These are phyloP conservation scores for Parelbella ahira DNA, from an alignment of 2,888 invertebrate species.

Conservation along the genomic window DNA sequence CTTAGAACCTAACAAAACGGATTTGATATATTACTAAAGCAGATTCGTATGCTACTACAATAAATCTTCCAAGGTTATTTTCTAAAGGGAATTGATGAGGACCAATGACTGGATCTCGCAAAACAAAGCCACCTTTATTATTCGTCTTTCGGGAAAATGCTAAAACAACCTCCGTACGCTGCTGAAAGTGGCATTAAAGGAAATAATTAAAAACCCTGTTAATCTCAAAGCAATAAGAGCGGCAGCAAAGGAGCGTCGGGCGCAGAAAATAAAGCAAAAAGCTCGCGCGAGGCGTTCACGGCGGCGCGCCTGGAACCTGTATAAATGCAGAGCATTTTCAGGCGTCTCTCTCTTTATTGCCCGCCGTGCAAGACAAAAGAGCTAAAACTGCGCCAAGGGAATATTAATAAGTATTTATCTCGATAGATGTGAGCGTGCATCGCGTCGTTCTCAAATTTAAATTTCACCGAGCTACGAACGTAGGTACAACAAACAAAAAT, in stretches of 20 bases:
- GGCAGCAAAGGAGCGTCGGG: constrained; percentile 62
- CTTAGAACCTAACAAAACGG: constrained; percentile 28
- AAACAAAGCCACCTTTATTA: constrained; percentile 22
- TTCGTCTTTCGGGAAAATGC: constrained; percentile 21
- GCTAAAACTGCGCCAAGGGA: constrained; percentile 57
- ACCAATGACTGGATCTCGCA: no score
- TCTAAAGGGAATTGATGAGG: no score
- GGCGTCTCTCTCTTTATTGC: constrained; percentile 72
- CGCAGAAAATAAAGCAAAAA: constrained; percentile 64
- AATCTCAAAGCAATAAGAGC: constrained; percentile 69
- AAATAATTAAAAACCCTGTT: constrained; percentile 79
- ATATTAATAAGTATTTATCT: constrained; percentile 71
- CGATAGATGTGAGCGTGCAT: constrained; percentile 33
- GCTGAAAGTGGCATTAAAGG: constrained; percentile 72
- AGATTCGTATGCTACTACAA: constrained; percentile 55
- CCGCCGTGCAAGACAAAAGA: constrained; percentile 67
- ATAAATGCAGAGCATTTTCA: constrained; percentile 74
- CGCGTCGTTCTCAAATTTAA: constrained; percentile 41
- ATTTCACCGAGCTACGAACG: constrained; percentile 45
- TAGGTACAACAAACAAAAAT: constrained; percentile 40
- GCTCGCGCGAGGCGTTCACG: constrained; percentile 41
- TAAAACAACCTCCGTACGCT: constrained; percentile 36
- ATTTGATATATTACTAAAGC: constrained; percentile 56
- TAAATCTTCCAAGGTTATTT: no score
- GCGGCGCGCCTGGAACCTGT: constrained; percentile 54